A percentile compares a stretch with the other conserved stretches of the same genome.
Evolutionary conservation across 2,797 vertebrate genomes (phyloP).

Genomic region (Sebastolobus altivelis): DNA sequence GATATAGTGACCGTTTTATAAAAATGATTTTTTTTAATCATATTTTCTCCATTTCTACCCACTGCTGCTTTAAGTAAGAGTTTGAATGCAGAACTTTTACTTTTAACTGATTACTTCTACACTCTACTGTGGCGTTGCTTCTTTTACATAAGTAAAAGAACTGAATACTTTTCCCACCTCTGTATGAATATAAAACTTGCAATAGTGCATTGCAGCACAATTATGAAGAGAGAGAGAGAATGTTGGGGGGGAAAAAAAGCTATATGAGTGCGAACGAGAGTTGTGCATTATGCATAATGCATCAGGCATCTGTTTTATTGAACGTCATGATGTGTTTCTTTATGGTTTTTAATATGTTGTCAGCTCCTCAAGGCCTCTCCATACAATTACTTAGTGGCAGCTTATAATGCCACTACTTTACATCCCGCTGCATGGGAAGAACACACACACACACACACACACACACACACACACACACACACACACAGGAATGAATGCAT

Average conservation of each 20-base stretch:
- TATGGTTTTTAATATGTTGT: conserved; percentile 75
- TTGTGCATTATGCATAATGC: conserved; percentile 56
- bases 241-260: neutral
- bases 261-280: neutral
- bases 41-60: too few species aligned
- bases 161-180: neutral
- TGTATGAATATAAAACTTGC: neutral
- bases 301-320: conserved; percentile 51
- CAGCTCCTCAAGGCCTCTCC: conserved; percentile 48
- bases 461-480: neutral
- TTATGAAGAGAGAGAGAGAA: neutral
- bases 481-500: neutral
- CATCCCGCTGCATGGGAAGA: conserved; percentile 23
- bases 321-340: conserved; percentile 62
- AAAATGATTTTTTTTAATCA: too few species aligned
- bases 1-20: too few species aligned
- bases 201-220: neutral
- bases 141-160: neutral
- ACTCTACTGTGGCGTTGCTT: neutral
- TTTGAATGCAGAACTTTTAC: too few species aligned
- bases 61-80: too few species aligned
- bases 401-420: conserved; percentile 47
- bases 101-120: too few species aligned
- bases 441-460: neutral
- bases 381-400: conserved; percentile 54